Evolutionary conservation across 2,113 vertebrate genomes (phyloP), one percentile per base, ranked within the genome.

Genomic region (Entomyzon cyanotis): DNA sequence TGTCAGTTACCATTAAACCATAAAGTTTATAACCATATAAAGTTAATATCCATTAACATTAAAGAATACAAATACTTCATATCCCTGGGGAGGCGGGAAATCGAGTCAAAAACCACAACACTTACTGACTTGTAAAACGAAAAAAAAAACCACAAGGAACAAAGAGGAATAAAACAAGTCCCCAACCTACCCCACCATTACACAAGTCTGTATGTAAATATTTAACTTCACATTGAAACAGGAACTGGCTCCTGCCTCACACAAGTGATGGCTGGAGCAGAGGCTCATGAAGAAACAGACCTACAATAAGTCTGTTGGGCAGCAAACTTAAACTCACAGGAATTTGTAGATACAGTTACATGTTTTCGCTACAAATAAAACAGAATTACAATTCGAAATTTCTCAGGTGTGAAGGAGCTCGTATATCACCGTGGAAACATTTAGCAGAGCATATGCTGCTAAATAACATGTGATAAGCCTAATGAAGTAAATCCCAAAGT

Each of bases 401-500:
- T 52, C 17, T 83, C 46, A 30, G 27, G 49, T 78, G 37, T 22
- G n/a, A 92, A 75, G 53, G 31, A 49, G 69, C n/a, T 86, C 1
- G 1, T 28, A 3, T 8, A 77, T 56, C 53, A 44, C 21, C 64
- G 47, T 78, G 58, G 47, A 87, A 92, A 86, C 56, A 46, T 4
- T 5, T 81, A 59, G 58, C 8, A 13, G n/a, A 80, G 52, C 56
- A 67, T 10, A 78, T 14, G 25, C 62, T 75, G 27, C 64, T 68
- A 60, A 87, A 53, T 28, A 94, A 70, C 56, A 89, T 15, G 52
- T 9, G 78, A 94, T 55, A 82, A 65, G 41, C 37, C 76, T 62
- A 64, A 88, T 23, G 22, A 95, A 95, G 42, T 78, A 95, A 96
- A 89, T 62, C 86, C 90, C 76, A 55, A 92, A 89, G 76, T n/a